These are phyloP conservation scores for Drepana arcuata DNA, from an alignment of 1,140 invertebrate species.

Conservation along the genomic window DNA sequence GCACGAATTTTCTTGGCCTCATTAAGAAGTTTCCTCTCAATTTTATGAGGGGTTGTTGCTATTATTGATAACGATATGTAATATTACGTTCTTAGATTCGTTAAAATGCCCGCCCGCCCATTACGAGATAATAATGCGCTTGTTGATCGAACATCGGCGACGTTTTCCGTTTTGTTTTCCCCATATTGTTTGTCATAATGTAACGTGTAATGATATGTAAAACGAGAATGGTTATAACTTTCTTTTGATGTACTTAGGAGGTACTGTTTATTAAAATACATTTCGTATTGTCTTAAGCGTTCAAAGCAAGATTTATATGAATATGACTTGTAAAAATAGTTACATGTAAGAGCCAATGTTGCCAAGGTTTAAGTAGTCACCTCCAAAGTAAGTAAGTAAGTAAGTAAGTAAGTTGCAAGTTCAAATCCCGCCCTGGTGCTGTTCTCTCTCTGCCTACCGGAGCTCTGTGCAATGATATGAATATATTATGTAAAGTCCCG, in stretches of 20 bases:
- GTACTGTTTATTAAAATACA: background rate
- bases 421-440: too few species aligned
- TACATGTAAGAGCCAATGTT: too few species aligned
- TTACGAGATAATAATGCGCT: constrained; percentile 6
- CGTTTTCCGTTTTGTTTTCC: background rate
- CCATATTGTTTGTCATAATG: background rate
- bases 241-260: background rate
- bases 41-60: constrained; percentile 33
- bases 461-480: too few species aligned
- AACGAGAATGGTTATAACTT: constrained; percentile 4
- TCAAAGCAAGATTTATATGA: too few species aligned
- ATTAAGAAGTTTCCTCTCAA: constrained; percentile 52
- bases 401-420: too few species aligned
- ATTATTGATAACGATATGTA: constrained; percentile 44
- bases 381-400: too few species aligned
- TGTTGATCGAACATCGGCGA: background rate
- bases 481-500: too few species aligned
- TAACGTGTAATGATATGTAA: constrained; percentile 5
- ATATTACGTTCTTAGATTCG: constrained; percentile 8
- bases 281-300: too few species aligned
- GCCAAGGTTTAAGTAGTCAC: too few species aligned
- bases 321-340: too few species aligned
- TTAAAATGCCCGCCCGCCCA: constrained; percentile 9
- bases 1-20: constrained; percentile 49
- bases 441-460: too few species aligned